Evolutionary conservation across 2,113 vertebrate genomes (phyloP), one percentile per base, ranked within the genome.

Genomic region (Osmerus eperlanus): DNA sequence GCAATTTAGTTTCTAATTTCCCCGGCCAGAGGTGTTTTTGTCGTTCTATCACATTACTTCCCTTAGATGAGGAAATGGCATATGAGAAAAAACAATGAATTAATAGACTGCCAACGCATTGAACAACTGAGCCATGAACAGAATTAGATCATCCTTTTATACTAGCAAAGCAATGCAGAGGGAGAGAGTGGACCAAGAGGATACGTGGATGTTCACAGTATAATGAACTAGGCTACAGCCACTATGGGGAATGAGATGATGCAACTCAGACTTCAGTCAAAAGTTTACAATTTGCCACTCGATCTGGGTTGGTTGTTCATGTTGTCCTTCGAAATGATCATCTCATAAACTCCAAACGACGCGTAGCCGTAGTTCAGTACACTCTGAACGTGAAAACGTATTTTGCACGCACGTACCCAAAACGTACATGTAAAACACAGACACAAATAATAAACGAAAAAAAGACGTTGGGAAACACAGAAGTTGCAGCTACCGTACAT

Each of bases 61-160:
- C 77, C 82, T 84, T 83, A 62, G 75, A 85, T 80, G 74, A 76
- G 62, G 84, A 85, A 71, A 82, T 76, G 79, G 66, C 72, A 80
- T 73, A 76, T 68, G 73, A 51, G 68, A 54, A 55, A 61, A 73
- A 81, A 67, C 12, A 79, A n/a, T 55, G 60, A 36, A 36, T 84
- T 81, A 85, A 86, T 78, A 74, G 77, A 78, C 78, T 74, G 73
- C 78, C 84, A 83, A 82, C 81, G 83, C 78, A 83, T 60, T 72
- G 77, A 81, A 88, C 76, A 85, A 81, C 74, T 84, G 78, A 84
- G 47, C 28, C 21, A 75, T 47, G 29, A 63, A 54, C 81, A 88
- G 77, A 86, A 91, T 94, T 92, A 92, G 91, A 93, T 92, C 91
- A 93, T 92, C 91, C 91, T 91, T 91, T 86, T 80, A 80, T 61